Conservation (phyloP, 1,140 invertebrate species). For the Halictus rubicundus region DNA sequence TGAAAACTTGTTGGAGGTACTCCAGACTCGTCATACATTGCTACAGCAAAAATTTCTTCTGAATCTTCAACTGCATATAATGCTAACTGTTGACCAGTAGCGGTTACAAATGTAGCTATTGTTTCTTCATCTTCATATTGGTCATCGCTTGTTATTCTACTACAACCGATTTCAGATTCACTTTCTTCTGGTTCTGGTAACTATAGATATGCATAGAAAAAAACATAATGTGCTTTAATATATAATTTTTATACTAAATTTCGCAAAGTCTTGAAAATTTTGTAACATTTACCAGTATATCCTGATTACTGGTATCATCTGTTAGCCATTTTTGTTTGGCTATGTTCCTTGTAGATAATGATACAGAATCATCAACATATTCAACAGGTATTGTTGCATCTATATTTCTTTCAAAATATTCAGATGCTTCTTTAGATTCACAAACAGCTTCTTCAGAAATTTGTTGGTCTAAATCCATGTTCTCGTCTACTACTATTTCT, state of each 20-base stretch:
- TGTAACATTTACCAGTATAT: slow-evolving; percentile 23
- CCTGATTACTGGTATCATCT: slow-evolving; percentile 9
- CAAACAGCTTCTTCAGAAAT: not conserved
- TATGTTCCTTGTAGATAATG: slow-evolving; percentile 10
- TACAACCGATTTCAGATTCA: slow-evolving; percentile 5
- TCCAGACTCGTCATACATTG: slow-evolving; percentile 77
- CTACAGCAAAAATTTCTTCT: slow-evolving; percentile 78
- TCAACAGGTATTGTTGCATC: not conserved
- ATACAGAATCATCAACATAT: not conserved
- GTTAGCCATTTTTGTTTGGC: slow-evolving; percentile 7
- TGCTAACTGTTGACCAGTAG: slow-evolving; percentile 75
- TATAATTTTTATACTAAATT: not conserved
- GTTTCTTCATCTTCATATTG: slow-evolving; percentile 74
- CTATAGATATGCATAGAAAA: slow-evolving; percentile 19
- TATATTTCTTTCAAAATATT: slow-evolving; percentile 37
- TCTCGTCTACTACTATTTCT: slow-evolving; percentile 42
- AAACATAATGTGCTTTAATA: slow-evolving; percentile 1
- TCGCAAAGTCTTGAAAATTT: not conserved
- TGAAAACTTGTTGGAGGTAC: slow-evolving; percentile 77
- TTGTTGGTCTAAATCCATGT: slow-evolving; percentile 30
- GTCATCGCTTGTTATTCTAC: slow-evolving; percentile 24
- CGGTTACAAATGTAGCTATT: slow-evolving; percentile 78
- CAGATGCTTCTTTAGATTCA: not conserved
- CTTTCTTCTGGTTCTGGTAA: slow-evolving; percentile 24
- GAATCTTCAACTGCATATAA: slow-evolving; percentile 79